Conservation (phyloP, 2,888 invertebrate species). For the Parthenolecanium corni region DNA sequence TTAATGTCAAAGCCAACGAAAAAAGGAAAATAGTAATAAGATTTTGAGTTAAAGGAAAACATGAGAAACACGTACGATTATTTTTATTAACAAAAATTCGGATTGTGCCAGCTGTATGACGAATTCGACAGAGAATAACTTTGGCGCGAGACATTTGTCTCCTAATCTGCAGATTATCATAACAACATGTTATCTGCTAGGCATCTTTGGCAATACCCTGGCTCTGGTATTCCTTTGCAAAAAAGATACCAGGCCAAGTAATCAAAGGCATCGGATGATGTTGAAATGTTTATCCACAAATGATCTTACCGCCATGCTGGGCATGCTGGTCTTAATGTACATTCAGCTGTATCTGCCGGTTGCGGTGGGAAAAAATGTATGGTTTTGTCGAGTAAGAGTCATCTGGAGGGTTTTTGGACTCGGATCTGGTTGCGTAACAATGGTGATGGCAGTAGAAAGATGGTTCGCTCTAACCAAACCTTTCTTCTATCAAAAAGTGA, state of each 20-base stretch:
- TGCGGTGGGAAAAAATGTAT: constrained; percentile 36
- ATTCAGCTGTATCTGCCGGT: constrained; percentile 42
- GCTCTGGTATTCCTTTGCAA: constrained; percentile 61
- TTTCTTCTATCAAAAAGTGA: constrained; percentile 77
- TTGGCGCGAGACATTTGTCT: no score
- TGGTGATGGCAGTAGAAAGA: constrained; percentile 77
- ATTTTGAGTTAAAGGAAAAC: no score
- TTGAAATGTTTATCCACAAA: constrained; percentile 64
- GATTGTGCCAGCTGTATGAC: no score
- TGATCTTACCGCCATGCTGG: constrained; percentile 65
- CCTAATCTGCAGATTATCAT: background rate
- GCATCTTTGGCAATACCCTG: constrained; percentile 62
- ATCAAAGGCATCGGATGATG: constrained; percentile 69
- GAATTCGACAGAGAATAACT: no score
- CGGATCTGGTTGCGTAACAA: constrained; percentile 75
- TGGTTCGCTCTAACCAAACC: constrained; percentile 77
- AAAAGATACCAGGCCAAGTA: constrained; percentile 56
- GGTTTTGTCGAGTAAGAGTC: constrained; percentile 55
- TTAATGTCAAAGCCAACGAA: no score
- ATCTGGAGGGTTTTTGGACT: constrained; percentile 70
- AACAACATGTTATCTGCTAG: constrained; percentile 45
- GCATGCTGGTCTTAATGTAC: constrained; percentile 61
- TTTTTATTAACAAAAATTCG: no score
- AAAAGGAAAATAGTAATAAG: no score
- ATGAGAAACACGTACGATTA: no score